Evolutionary conservation across 2,113 vertebrate species (phyloP), one percentile per base, ranked within the genome.

Genomic region (Regulus satrapa): DNA sequence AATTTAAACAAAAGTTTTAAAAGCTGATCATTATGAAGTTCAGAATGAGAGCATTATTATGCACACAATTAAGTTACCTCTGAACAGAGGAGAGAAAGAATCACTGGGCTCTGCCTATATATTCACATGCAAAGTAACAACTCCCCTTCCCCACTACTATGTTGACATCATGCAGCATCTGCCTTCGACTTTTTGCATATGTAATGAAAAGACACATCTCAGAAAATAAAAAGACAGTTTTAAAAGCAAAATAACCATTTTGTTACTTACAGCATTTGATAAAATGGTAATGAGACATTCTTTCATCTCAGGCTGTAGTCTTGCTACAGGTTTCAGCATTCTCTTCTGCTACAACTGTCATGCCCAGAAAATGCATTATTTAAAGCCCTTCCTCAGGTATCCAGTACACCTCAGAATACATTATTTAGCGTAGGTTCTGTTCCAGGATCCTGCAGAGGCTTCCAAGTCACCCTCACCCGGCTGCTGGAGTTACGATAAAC

Each of bases 241-340:
- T 34, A 92, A 51, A 92, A 95, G 58, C 52, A 89, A 91, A 92
- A 96, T 34, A 91, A 25, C 32, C 29, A 45, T 97, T 95, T 85
- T 95, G 92, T 92, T 99, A 99, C 99, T 99, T 98, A 99, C 99
- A 99, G 98, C 99, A 98, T 98, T 99, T 99, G 98, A 99, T 99
- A 97, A 99, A 99, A 98, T 98, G 98, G 93, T 99, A 99, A 98
- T 99, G 99, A 98, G 99, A 98, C 99, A 99, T 99, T 97, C 97
- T 99, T 97, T 98, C 98, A 95, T 94, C 95, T 98, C 97, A 98
- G 97, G 95, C 96, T 95, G 94, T 80, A 95, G 88, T 88, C 97
- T 94, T 93, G 97, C 98, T 93, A 97, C 94, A 97, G 98, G 97
- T 97, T 98, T 98, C 98, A 91, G 97, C 97, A 97, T 97, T 97